These are phyloP conservation scores for Acromyrmex heyeri DNA, from an alignment of 1,140 invertebrate genomes.

Conservation along the genomic window DNA sequence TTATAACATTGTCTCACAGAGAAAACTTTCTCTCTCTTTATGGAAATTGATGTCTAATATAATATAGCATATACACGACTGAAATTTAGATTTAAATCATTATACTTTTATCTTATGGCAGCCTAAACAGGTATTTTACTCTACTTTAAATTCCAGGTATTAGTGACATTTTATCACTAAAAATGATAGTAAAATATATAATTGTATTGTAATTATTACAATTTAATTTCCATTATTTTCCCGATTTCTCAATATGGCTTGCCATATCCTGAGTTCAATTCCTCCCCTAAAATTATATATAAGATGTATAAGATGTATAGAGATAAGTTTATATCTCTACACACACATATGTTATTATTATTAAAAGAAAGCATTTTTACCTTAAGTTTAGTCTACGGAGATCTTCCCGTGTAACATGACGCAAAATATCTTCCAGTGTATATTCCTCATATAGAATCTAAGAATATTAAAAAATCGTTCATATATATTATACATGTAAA, in stretches of 20 bases:
- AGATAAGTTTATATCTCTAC: constrained; percentile 6
- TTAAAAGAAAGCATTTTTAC: constrained; percentile 84
- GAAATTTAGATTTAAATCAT: constrained; percentile 44
- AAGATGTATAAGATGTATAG: not conserved
- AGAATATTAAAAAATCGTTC: constrained; percentile 59
- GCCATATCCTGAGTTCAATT: constrained; percentile 88
- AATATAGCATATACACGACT: constrained; percentile 12
- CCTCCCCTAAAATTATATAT: constrained; percentile 85
- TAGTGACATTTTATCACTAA: constrained; percentile 31
- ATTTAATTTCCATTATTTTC: constrained; percentile 56
- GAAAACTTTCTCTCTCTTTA: constrained; percentile 58
- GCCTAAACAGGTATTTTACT: constrained; percentile 52
- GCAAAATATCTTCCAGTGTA: constrained; percentile 92
- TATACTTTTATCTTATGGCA: constrained; percentile 24
- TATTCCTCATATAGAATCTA: constrained; percentile 92
- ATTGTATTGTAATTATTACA: not conserved
- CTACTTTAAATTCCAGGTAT: constrained; percentile 40
- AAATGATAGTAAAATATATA: constrained; percentile 1
- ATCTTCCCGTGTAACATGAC: constrained; percentile 92
- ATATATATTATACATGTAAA: not conserved
- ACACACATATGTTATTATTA: constrained; percentile 18
- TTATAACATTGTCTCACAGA: constrained; percentile 62
- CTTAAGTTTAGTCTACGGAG: constrained; percentile 90
- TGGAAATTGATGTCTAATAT: constrained; percentile 4
- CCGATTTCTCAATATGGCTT: constrained; percentile 86